phyloP scores from a whole-genome alignment of 2,888 invertebrate genomes.

The Rotaria sp. region DNA sequence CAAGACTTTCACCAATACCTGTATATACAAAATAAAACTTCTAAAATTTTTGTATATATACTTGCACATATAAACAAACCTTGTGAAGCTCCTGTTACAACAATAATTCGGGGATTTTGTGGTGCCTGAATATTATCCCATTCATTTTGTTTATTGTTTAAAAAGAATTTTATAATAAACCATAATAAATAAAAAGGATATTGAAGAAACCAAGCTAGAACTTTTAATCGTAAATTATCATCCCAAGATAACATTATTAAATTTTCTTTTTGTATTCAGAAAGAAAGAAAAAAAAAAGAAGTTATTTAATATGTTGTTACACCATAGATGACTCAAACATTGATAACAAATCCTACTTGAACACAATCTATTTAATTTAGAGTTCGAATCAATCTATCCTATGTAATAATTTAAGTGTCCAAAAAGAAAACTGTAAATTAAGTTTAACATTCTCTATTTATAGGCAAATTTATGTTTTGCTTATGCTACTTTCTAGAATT shows the following conservation, averaged over 20 bases:
- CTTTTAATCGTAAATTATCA: neutral
- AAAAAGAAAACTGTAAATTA: too few species aligned
- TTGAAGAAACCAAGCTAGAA: slow-evolving; percentile 14
- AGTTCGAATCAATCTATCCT: too few species aligned
- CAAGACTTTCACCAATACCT: slow-evolving; percentile 21
- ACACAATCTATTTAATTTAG: too few species aligned
- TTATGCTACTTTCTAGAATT: too few species aligned
- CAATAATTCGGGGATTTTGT: neutral
- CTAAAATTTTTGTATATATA: neutral
- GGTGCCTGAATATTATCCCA: neutral
- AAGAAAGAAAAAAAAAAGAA: too few species aligned
- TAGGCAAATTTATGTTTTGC: too few species aligned
- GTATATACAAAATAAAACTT: neutral
- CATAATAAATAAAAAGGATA: neutral
- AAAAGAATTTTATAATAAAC: neutral
- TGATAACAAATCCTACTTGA: too few species aligned
- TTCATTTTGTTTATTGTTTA: neutral
- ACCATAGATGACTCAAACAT: too few species aligned
- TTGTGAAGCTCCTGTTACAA: slow-evolving; percentile 20
- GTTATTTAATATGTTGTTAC: too few species aligned
- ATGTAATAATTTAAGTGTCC: too few species aligned
- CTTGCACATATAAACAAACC: neutral
- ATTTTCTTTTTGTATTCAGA: neutral
- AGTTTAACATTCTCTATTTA: too few species aligned
- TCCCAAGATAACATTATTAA: neutral